These are phyloP conservation scores for Lycocerus yunnanus DNA, from an alignment of 2,888 invertebrate genomes.

Conservation along the genomic window DNA sequence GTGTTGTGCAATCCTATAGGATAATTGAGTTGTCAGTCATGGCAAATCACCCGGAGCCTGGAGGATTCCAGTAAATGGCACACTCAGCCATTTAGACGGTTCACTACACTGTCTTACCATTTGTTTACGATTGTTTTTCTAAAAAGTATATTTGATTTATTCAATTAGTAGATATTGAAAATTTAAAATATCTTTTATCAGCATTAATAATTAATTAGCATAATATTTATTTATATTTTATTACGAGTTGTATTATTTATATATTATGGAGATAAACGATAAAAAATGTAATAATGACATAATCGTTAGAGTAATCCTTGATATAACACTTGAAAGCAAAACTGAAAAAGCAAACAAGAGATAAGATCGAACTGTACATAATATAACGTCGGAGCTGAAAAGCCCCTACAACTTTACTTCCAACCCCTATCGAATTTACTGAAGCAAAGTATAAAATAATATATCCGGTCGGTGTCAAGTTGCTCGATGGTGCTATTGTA, in stretches of 20 bases:
- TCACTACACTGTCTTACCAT: slow-evolving; percentile 36
- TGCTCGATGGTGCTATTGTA: slow-evolving; percentile 34
- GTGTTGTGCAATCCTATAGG: slow-evolving; percentile 42
- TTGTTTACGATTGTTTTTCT: slow-evolving; percentile 27
- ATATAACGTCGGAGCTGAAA: slow-evolving; percentile 9
- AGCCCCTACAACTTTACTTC: slow-evolving; percentile 11
- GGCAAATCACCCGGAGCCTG: slow-evolving; percentile 49
- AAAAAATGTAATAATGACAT: slow-evolving; percentile 8
- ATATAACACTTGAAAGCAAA: slow-evolving; percentile 1
- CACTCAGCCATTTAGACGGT: slow-evolving; percentile 36
- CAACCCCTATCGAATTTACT: slow-evolving; percentile 28
- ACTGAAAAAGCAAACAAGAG: slow-evolving; percentile 14
- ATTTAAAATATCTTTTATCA: neutral
- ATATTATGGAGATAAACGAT: neutral
- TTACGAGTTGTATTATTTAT: neutral
- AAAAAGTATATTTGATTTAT: slow-evolving; percentile 8
- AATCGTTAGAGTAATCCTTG: slow-evolving; percentile 5
- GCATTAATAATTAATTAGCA: neutral
- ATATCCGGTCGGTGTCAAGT: slow-evolving; percentile 38
- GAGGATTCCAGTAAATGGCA: slow-evolving; percentile 40
- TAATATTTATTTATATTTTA: neutral
- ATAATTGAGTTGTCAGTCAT: slow-evolving; percentile 53
- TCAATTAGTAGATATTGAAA: neutral
- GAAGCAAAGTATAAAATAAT: slow-evolving; percentile 34
- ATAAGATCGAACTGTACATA: slow-evolving; percentile 11